Percentiles rank a stretch among this genome's conserved stretches.
These are phyloP conservation scores for Glaucidium brasilianum DNA, from an alignment of 2,113 vertebrate species.

Conservation along the genomic window DNA sequence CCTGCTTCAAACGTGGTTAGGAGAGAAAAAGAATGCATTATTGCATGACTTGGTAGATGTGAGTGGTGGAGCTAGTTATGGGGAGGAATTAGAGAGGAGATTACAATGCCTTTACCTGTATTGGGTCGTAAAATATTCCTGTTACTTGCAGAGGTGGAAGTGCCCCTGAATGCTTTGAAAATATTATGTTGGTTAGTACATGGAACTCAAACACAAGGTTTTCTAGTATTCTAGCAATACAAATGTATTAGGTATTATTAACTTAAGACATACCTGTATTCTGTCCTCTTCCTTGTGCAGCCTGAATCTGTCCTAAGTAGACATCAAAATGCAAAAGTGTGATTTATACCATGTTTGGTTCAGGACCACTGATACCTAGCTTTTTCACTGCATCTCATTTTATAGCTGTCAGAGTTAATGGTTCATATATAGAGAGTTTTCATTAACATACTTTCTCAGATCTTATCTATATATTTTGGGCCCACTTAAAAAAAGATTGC, in stretches of 20 bases:
- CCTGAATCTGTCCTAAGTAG: constrained; percentile 81
- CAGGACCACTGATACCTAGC: background rate
- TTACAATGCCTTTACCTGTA: constrained; percentile 76
- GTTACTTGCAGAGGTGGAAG: constrained; percentile 70
- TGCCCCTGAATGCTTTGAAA: constrained; percentile 83
- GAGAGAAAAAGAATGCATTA: background rate
- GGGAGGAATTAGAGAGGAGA: background rate
- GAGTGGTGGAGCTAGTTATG: background rate
- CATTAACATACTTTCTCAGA: background rate
- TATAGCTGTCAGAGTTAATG: background rate
- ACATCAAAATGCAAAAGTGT: constrained; percentile 50
- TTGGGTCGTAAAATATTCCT: constrained; percentile 68
- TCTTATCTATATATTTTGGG: background rate
- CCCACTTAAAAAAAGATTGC: background rate
- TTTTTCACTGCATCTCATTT: background rate
- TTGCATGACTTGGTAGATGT: background rate
- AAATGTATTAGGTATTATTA: background rate
- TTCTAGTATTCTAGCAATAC: constrained; percentile 17
- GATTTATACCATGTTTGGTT: background rate
- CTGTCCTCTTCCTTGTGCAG: constrained; percentile 73
- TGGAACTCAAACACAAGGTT: background rate
- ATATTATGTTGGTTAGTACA: constrained; percentile 62
- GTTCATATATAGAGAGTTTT: background rate
- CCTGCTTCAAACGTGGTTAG: background rate
- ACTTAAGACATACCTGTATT: constrained; percentile 75